Evolutionary conservation across 2,113 vertebrate species (phyloP).

Genomic region (Boleophthalmus pectinirostris): DNA sequence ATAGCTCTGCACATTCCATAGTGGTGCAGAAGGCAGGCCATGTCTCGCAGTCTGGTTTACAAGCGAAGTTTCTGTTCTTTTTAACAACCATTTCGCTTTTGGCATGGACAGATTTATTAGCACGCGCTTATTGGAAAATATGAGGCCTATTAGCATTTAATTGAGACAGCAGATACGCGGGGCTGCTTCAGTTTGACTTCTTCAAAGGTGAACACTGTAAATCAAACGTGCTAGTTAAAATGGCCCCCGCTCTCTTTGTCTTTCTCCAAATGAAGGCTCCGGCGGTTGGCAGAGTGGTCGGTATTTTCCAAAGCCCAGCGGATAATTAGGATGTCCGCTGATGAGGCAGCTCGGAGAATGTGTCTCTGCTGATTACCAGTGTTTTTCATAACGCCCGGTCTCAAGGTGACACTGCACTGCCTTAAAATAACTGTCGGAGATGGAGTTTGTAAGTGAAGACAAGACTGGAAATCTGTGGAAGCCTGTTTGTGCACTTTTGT

Average conservation of each 20-base stretch:
- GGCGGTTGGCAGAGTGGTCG: constrained; percentile 11
- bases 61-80: constrained; percentile 38
- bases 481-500: not conserved
- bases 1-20: constrained; percentile 50
- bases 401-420: constrained; percentile 32
- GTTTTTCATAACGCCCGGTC: constrained; percentile 39
- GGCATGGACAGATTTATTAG: constrained; percentile 40
- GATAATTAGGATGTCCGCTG: constrained; percentile 41
- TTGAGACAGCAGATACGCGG: constrained; percentile 45
- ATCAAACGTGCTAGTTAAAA: constrained; percentile 40
- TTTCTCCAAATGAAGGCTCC: constrained; percentile 21
- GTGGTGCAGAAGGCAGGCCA: constrained; percentile 39
- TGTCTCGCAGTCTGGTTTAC: constrained; percentile 21
- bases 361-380: constrained; percentile 37
- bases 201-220: constrained; percentile 43
- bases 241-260: constrained; percentile 22
- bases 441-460: not conserved
- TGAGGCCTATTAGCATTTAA: constrained; percentile 54
- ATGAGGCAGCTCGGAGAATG: constrained; percentile 22
- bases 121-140: constrained; percentile 42
- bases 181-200: constrained; percentile 34
- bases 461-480: not conserved
- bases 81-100: constrained; percentile 35
- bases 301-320: constrained; percentile 38
- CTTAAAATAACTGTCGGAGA: constrained; percentile 12